Evolutionary conservation across 2,888 invertebrate species (phyloP), one percentile per base, ranked within the genome.

Genomic region (Argynnis bischoffii): DNA sequence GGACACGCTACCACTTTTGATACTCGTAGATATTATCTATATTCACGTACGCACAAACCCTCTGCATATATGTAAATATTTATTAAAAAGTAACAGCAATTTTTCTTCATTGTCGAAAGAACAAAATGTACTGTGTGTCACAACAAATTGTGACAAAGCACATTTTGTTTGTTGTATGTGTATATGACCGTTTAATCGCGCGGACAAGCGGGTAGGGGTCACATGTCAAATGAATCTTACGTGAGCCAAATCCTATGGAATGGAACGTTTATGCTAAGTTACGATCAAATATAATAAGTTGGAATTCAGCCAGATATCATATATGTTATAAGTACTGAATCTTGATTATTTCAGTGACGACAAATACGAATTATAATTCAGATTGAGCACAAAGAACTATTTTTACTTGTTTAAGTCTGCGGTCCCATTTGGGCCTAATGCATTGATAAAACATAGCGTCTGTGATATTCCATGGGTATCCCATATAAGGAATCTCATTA

Each of bases 221-320:
- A 54, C 16, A 63, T 59, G 57, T 67, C 64, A 70, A 60, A 67
- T 65, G 57, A 67, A 63, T 70, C 56, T 56, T 46, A 50, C 46
- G 41, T 60, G 63, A 66, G 48, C 60, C 63, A n/a, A 18, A 35
- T 21, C 67, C 41, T 21, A 48, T 53, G 48, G n/a, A 56, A 61
- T 51, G 66, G 48, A 57, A 56, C 53, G 47, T 65, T 70, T 55
- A 65, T 53, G 18, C 47, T 63, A 63, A 63, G 60, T 56, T 60
- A 55, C 50, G 63, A 60, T 31, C 46, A 55, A 67, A 67, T 66
- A 69, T 67, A 64, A 63, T 64, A 55, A 61, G 47, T 60, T 69
- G 71, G 69, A 71, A 65, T 57, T 26, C n/a, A 46, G 67, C 69
- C 71, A 71, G 63, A 47, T 21, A 18, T 18, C 18, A 18, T 18